Base-by-base conservation (phyloP, 2,888 invertebrate genomes). In the Palloptera scutellata region DNA sequence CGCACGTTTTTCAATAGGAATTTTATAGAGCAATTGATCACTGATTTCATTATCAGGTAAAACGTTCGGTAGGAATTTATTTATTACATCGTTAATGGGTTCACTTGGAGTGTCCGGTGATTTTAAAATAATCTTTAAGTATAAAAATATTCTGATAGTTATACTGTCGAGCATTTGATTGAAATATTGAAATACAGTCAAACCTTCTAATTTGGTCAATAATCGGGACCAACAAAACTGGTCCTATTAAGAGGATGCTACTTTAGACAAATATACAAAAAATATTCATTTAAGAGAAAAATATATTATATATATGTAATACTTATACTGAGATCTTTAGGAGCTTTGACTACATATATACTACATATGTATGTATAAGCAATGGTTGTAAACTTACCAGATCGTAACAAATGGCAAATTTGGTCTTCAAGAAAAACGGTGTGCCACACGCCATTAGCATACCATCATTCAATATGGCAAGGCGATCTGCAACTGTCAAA, bases 391-490 rank as follows among this genome's bases (percentile, higher is more conserved):
- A 17, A 41, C 73, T 76, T 73, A 82, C 91, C 71, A 96, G 87
- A 74, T 92, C 91, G 82, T 95, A 94, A 0, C 92, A 92, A 52
- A 90, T 90, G 43, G 93, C 94, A 81, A 92, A 94, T 83, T 90
- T 90, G 71, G 90, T 90, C 81, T 95, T 94, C 58, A 95, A 86
- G 79, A 90, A 94, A 79, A 90, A 91, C 4, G 92, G 91, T 0
- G 92, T 91, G 5, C 95, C 95, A 73, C 91, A 90, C 77, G 94
- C 94, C 76, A 92, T 91, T 53, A 95, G 84, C 12, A 88, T 87
- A 1, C 95, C 95, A 66, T 89, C 88, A 1, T 92, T 90, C 90
- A 95, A 90, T 64, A 95, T 93, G n/a, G 93, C 94, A 70, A 95
- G 92, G 60, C 94, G 87, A 84, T 95, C 95, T 0, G 93, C 95